Evolutionary conservation across 2,797 vertebrate species (phyloP).

Genomic region (Cirrhinus molitorella): DNA sequence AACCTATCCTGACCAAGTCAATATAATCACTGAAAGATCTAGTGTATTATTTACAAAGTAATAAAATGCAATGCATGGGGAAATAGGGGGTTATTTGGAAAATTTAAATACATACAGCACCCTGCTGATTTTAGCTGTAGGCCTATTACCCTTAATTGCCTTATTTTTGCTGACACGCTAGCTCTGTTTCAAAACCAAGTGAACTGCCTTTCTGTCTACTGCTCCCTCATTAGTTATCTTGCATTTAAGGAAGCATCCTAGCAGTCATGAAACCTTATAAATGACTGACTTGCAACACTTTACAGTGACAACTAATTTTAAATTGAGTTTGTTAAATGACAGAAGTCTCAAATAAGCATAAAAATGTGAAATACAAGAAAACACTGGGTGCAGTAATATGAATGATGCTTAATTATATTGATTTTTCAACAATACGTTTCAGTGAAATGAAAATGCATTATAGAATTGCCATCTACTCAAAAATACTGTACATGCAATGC

Average conservation of each 20-base stretch:
- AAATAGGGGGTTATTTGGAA: not conserved
- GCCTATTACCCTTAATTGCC: constrained; percentile 27
- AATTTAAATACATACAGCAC: not conserved
- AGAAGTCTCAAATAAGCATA: not conserved
- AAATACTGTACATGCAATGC: too few species aligned
- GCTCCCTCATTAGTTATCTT: not conserved
- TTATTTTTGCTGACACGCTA: constrained; percentile 21
- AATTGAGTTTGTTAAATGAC: not conserved
- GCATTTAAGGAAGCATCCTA: not conserved
- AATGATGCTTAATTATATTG: not conserved
- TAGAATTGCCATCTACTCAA: not conserved
- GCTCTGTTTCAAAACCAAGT: not conserved
- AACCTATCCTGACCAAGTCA: not conserved
- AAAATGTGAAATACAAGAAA: not conserved
- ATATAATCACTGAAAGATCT: not conserved
- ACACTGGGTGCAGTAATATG: not conserved
- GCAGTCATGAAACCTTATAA: not conserved
- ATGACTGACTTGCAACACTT: not conserved
- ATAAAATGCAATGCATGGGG: constrained; percentile 5
- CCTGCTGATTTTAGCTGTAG: constrained; percentile 26
- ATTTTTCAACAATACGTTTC: not conserved
- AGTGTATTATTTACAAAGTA: constrained; percentile 9
- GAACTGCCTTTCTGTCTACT: not conserved
- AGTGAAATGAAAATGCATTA: not conserved
- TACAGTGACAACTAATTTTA: not conserved